Conservation (phyloP, 2,888 invertebrate species). For the Phlogophora meticulosa region DNA sequence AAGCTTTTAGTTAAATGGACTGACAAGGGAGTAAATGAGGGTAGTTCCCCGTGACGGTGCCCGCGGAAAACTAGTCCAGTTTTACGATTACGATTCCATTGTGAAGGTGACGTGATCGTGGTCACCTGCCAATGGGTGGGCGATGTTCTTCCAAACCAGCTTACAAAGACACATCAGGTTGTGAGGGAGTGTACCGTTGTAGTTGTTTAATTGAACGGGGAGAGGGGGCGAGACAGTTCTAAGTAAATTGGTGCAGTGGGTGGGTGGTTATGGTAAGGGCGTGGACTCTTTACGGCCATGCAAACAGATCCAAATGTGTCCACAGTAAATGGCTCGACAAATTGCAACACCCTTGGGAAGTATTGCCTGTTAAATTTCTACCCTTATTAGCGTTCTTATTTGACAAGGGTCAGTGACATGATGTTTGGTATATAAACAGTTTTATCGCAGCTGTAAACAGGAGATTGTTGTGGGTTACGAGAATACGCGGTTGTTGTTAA, state of each 20-base stretch:
- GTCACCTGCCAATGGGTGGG: constrained; percentile 82
- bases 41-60: constrained; percentile 74
- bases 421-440: constrained; percentile 67
- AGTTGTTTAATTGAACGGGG: constrained; percentile 43
- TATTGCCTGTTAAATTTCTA: constrained; percentile 80
- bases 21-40: constrained; percentile 65
- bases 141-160: constrained; percentile 73
- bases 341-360: constrained; percentile 83
- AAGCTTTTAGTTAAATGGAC: constrained; percentile 58
- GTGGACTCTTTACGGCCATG: constrained; percentile 86
- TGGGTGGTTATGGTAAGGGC: constrained; percentile 81
- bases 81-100: constrained; percentile 84
- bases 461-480: constrained; percentile 29
- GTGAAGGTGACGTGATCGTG: constrained; percentile 82
- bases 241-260: constrained; percentile 70
- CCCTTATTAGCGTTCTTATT: constrained; percentile 79
- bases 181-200: constrained; percentile 44
- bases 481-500: constrained; percentile 20
- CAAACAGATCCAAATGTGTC: constrained; percentile 86
- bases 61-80: constrained; percentile 79
- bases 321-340: constrained; percentile 84
- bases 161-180: constrained; percentile 66
- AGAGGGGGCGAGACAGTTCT: constrained; percentile 67
- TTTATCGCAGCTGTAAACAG: constrained; percentile 55
- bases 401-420: constrained; percentile 71